Base-by-base conservation (phyloP, 2,888 invertebrate species). In the Schizotus pectinicornis region DNA sequence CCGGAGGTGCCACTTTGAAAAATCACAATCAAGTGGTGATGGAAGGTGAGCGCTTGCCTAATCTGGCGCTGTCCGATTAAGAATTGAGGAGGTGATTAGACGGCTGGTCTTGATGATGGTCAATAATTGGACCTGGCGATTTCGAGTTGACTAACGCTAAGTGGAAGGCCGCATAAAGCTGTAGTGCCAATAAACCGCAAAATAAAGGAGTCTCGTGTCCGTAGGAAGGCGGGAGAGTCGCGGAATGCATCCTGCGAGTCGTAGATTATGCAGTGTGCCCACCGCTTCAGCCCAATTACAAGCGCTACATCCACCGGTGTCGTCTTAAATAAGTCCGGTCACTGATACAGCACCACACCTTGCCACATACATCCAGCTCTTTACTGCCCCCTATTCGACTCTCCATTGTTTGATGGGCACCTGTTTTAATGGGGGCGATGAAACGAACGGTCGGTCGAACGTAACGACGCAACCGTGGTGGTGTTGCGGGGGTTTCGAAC, bases 281-380 rank as follows among this genome's bases (percentile, higher is more conserved):
- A 67, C 71, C 68, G 67, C 73, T 69, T 70, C 67, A 65, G 68
- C 73, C 74, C 74, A 74, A 74, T 74, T 74, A 74, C 73, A 74
- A 72, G 70, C 67, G 68, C 70, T 67, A 73, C 74, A 74, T 72
- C 67, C 69, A 61, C 62, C 67, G 64, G 66, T 72, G 73, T 71
- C 73, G 64, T 70, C 69, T 72, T 74, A 74, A 74, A 74, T 74
- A 73, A 73, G 70, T 70, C 68, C 63, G 61, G 62, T 62, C 63
- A 60, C 68, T 64, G 69, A 69, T 68, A 67, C 68, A 66, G 67
- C 67, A 69, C 69, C 68, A 70, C 72, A 68, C 72, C 69, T 67
- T 63, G 42, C 48, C 56, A 50, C 54, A 59, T 62, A 56, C 49
- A 34, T 59, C 55, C 11, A 32, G 35, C 47, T 30, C 38, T 63